These are phyloP conservation scores for Drosophila santomea DNA, from an alignment of 1,140 invertebrate genomes.

Conservation along the genomic window DNA sequence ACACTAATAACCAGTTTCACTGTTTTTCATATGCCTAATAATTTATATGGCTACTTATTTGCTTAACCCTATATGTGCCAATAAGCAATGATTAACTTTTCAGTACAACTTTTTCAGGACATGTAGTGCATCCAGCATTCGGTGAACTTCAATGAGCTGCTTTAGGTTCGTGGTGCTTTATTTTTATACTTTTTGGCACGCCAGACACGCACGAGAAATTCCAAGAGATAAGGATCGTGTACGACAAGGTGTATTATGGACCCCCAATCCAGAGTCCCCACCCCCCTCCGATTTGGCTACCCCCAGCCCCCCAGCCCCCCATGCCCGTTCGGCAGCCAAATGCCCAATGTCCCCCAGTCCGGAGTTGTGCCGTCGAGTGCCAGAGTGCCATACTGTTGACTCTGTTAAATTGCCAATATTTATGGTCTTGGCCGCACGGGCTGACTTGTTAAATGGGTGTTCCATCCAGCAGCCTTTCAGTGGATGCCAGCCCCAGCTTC, in stretches of 20 bases:
- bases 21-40: too few relatives aligned
- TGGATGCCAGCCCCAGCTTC: conserved; percentile 14
- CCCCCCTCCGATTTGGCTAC: conserved; percentile 1
- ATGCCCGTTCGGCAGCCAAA: conserved; percentile 2
- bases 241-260: conserved; percentile 84
- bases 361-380: conserved; percentile 62
- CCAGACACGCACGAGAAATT: conserved; percentile 80
- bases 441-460: conserved; percentile 84
- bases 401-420: conserved; percentile 84
- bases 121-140: conserved; percentile 19
- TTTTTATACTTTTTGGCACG: conserved; percentile 75
- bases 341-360: conserved; percentile 5
- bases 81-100: too few relatives aligned
- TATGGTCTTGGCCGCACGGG: conserved; percentile 71
- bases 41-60: too few relatives aligned
- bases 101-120: too few relatives aligned
- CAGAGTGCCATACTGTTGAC: conserved; percentile 83
- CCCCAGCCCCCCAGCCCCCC: neutral
- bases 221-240: conserved; percentile 84
- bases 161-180: conserved; percentile 39
- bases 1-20: too few relatives aligned
- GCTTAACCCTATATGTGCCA: too few relatives aligned
- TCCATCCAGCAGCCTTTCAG: conserved; percentile 52
- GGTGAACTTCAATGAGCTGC: conserved; percentile 5
- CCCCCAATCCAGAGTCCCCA: conserved; percentile 45